Evolutionary conservation across 2,113 vertebrate genomes (phyloP).

Genomic region (Panthera tigris): DNA sequence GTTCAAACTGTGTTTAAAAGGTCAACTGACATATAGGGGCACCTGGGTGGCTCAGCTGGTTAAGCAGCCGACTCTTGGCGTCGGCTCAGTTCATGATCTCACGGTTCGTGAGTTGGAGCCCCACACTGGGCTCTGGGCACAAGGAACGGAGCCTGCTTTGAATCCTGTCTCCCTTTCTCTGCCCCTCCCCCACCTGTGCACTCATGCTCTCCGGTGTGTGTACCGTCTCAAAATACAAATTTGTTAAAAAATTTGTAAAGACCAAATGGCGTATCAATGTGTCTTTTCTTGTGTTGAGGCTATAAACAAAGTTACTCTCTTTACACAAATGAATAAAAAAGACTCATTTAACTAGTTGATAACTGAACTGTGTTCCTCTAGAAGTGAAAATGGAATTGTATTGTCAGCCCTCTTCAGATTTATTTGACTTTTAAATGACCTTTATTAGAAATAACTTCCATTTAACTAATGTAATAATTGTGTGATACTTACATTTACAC

Average conservation of each 20-base stretch:
- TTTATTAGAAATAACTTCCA: not conserved
- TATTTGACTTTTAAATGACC: not conserved
- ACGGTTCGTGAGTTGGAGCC: too few species aligned
- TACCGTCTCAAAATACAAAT: too few species aligned
- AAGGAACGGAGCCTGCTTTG: too few species aligned
- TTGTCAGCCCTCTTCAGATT: not conserved
- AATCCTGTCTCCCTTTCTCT: too few species aligned
- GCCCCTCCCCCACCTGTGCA: too few species aligned
- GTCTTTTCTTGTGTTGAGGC: not conserved
- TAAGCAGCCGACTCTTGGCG: too few species aligned
- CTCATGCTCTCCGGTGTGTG: too few species aligned
- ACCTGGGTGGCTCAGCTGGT: too few species aligned
- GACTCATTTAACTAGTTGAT: not conserved
- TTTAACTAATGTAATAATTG: not conserved
- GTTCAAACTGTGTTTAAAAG: not conserved
- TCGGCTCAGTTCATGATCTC: too few species aligned
- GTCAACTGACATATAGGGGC: not conserved
- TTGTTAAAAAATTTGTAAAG: not conserved
- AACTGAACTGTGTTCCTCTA: not conserved
- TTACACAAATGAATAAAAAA: not conserved
- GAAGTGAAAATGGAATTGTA: not conserved
- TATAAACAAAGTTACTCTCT: conserved; percentile 2
- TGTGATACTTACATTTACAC: not conserved
- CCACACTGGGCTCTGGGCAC: too few species aligned
- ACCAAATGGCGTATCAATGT: not conserved